Evolutionary conservation across 2,797 vertebrate species (phyloP).

Genomic region (Centroberyx gerrardi): DNA sequence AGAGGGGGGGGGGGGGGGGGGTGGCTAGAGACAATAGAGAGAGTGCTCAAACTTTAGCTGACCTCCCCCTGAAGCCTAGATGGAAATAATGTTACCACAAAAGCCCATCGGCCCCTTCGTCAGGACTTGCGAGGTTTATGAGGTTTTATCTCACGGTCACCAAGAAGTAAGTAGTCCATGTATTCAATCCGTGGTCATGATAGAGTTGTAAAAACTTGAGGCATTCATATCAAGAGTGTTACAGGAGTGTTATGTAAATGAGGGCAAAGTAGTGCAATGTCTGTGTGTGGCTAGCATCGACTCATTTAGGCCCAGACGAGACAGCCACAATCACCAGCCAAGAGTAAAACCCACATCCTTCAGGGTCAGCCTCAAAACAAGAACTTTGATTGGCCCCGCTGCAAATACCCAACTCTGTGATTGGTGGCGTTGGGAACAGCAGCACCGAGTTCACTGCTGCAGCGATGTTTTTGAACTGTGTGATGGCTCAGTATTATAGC

Average conservation of each 20-base stretch:
- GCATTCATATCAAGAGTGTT: slow-evolving; percentile 50
- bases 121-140: not conserved
- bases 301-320: slow-evolving; percentile 77
- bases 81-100: slow-evolving; percentile 27
- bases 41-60: slow-evolving; percentile 39
- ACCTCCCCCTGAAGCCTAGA: slow-evolving; percentile 46
- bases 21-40: slow-evolving; percentile 44
- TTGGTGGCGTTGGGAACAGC: slow-evolving; percentile 60
- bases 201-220: slow-evolving; percentile 15
- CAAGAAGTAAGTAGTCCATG: slow-evolving; percentile 1
- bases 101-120: not conserved
- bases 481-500: slow-evolving; percentile 21
- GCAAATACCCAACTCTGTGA: slow-evolving; percentile 68
- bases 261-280: slow-evolving; percentile 46
- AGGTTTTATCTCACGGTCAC: slow-evolving; percentile 11
- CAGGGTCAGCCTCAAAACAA: slow-evolving; percentile 83
- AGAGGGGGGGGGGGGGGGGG: not conserved
- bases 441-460: slow-evolving; percentile 32
- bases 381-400: slow-evolving; percentile 78
- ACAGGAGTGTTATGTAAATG: slow-evolving; percentile 64
- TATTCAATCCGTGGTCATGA: slow-evolving; percentile 29
- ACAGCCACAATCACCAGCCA: slow-evolving; percentile 83
- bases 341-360: slow-evolving; percentile 85
- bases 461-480: slow-evolving; percentile 38
- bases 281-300: slow-evolving; percentile 63